These are phyloP conservation scores for Diplazon laetatorius DNA, from an alignment of 2,888 invertebrate genomes.

Conservation along the genomic window DNA sequence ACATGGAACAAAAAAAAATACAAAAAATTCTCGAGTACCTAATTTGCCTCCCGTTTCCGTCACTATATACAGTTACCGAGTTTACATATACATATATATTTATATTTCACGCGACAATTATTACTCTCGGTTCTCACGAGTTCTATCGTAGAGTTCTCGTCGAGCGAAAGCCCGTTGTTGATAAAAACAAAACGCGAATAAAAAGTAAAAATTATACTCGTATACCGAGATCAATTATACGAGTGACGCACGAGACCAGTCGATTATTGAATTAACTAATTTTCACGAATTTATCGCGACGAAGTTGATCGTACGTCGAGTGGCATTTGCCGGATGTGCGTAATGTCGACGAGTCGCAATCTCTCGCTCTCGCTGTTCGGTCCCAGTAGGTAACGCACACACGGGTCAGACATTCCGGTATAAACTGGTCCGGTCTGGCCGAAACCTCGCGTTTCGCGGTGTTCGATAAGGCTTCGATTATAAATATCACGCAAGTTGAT, in stretches of 20 bases:
- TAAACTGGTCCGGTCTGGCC: slow-evolving; percentile 52
- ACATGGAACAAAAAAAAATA: too few species aligned
- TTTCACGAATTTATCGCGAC: slow-evolving; percentile 34
- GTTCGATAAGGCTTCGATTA: slow-evolving; percentile 2
- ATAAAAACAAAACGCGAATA: background rate
- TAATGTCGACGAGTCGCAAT: slow-evolving; percentile 18
- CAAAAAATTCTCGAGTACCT: too few species aligned
- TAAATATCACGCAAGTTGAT: background rate
- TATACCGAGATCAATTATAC: slow-evolving; percentile 27
- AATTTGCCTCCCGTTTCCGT: too few species aligned
- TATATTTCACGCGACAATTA: slow-evolving; percentile 9
- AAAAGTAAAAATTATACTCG: slow-evolving; percentile 3
- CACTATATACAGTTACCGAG: background rate
- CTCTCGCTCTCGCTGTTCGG: slow-evolving; percentile 37
- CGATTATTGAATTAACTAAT: slow-evolving; percentile 40
- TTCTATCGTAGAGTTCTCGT: background rate
- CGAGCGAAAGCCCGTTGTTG: background rate
- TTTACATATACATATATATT: too few species aligned
- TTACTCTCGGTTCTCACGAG: slow-evolving; percentile 37
- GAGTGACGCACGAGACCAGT: slow-evolving; percentile 56
- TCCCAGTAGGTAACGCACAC: slow-evolving; percentile 5
- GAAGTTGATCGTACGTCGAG: background rate
- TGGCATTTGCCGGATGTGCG: slow-evolving; percentile 48
- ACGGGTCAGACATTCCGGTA: slow-evolving; percentile 52
- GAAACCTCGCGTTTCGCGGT: slow-evolving; percentile 12